Evolutionary conservation across 2,888 invertebrate species (phyloP), one percentile per base, ranked within the genome.

Genomic region (Myathropa florea): DNA sequence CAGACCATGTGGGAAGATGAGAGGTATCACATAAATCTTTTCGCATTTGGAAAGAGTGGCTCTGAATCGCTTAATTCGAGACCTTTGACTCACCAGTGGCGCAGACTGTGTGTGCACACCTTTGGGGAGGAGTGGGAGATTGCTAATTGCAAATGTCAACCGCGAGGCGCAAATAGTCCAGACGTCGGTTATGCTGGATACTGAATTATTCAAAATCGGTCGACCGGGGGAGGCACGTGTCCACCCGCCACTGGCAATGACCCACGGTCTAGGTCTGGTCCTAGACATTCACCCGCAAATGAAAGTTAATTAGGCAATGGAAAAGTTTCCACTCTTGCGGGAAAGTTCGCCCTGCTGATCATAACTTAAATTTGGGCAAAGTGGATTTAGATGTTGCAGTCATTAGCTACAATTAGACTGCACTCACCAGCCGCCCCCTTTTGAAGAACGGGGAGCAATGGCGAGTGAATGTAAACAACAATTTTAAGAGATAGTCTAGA

Each of bases 1-100:
- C 18, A 46, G 26, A 67, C 67, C 85, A 85, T 81, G 85, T 85
- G 85, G 85, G 85, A 85, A 85, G 85, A 85, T 81, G 85, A 68
- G 28, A 60, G 78, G 68, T 73, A 73, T 70, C 81, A 61, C 85
- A 85, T 85, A 81, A 85, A 85, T 85, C 85, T 82, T 46, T 78
- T 85, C 73, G 73, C 81, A 77, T 75, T 75, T 84, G 68, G 39
- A 39, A 67, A 63, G 55, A 67, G 46, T 46, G 80, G n/a, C n/a
- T n/a, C n/a, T n/a, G n/a, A n/a, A n/a, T n/a, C 60, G 77, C 68
- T 81, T 81, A 73, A 73, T 81, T 81, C 73, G 57, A 81, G 70
- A 85, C 85, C 85, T 85, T 85, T 82, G 77, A 78, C 85, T 85
- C 39, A 18, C n/a, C 46, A 67, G 65, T 59, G 39, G 46, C 82